Conservation (phyloP, 2,797 vertebrate genomes). For the Spondyliosoma cantharus region DNA sequence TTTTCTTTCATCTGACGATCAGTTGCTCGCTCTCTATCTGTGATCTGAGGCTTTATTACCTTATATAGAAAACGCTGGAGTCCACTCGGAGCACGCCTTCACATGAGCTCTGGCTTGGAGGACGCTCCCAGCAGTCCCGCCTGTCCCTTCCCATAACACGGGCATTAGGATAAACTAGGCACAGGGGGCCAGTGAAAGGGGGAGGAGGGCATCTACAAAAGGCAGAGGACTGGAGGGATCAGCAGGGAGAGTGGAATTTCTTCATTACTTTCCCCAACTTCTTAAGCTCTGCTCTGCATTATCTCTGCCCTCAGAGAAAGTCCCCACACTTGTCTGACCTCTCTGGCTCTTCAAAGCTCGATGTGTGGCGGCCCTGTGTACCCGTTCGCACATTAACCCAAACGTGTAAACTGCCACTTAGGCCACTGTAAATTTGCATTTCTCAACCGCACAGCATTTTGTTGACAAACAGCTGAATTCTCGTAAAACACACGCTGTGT, state of each 20-base stretch:
- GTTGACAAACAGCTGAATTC: conserved; percentile 69
- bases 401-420: conserved; percentile 56
- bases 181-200: conserved; percentile 53
- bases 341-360: conserved; percentile 14
- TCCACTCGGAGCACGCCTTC: conserved; percentile 42
- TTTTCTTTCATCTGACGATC: conserved; percentile 76
- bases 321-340: conserved; percentile 32
- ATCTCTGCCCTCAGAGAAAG: conserved; percentile 29
- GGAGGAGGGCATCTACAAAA: conserved; percentile 58
- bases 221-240: conserved; percentile 52
- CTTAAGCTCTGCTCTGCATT: conserved; percentile 55
- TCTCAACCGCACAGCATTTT: conserved; percentile 48
- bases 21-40: conserved; percentile 22
- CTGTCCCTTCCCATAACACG: conserved; percentile 70
- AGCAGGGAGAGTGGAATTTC: conserved; percentile 69
- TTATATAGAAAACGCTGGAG: conserved; percentile 69
- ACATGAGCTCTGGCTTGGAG: conserved; percentile 59
- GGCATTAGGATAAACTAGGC: conserved; percentile 66
- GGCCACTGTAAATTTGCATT: conserved; percentile 53
- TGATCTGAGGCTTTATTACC: conserved; percentile 59
- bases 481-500: conserved; percentile 62
- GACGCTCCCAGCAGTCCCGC: conserved; percentile 59
- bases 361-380: conserved; percentile 39
- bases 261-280: conserved; percentile 71
- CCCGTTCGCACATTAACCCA: conserved; percentile 46